Base-by-base conservation (phyloP, 2,888 invertebrate genomes). In the Trachelus troglodyta region DNA sequence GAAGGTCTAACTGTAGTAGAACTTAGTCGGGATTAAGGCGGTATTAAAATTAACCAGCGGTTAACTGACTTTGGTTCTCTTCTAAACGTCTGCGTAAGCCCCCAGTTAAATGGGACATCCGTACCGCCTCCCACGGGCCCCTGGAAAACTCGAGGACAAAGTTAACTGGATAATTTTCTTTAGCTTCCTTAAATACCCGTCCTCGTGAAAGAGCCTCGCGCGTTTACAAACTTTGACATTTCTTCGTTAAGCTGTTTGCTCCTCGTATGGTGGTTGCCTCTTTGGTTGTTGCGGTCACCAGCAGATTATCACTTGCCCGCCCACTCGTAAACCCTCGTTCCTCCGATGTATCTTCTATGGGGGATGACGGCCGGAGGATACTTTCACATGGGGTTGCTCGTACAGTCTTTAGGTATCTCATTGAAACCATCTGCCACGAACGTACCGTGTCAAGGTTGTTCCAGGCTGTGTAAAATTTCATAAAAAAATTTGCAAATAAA, bases 251-350 rank as follows among this genome's bases (percentile, higher is more conserved):
- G 84, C 79, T 74, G 77, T 76, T 81, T 81, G 78, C 80, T 79
- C 56, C 56, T 56, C 84, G 81, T 74, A 33, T 75, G 75, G 69
- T 75, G 76, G 79, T 79, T 76, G 74, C 75, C 69, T 76, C 12
- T 15, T 34, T 81, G 83, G 88, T 89, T 89, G 87, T 89, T 87
- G 86, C 84, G 86, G 88, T 88, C 87, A 89, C 88, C 86, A 86
- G 87, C 88, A 88, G 88, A 90, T 91, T 88, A 90, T 90, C 89
- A 88, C 89, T 88, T 89, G 83, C 87, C 88, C 89, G 87, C 87
- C 89, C 83, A 79, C 76, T 56, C 34, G 73, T 71, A 69, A 77
- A 71, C 69, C 77, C 74, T 31, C 35, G 34, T 74, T 77, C 15
- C 56, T 23, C 56, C 56, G 56, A 56, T 56, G 23, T 23, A 56